phyloP scores from a whole-genome alignment of 2,888 invertebrate genomes.

The Lobophora halterata region DNA sequence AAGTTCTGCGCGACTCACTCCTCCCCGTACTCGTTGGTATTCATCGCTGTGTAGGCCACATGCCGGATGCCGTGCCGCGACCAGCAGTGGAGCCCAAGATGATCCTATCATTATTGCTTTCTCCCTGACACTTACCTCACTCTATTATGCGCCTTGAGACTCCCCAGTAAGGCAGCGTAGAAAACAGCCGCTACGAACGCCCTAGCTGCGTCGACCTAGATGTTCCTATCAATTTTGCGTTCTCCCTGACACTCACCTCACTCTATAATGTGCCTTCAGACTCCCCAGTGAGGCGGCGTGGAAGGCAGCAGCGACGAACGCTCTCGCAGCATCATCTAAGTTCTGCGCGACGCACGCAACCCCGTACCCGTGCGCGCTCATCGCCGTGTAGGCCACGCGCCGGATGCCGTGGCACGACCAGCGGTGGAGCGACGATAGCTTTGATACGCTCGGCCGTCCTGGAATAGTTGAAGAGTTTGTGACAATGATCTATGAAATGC shows the following conservation, averaged over 20 bases:
- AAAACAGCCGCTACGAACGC: too few relatives aligned
- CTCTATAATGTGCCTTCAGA: constrained; percentile 90
- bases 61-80: too few relatives aligned
- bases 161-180: too few relatives aligned
- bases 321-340: constrained; percentile 85
- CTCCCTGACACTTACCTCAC: too few relatives aligned
- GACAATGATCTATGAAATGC: too few relatives aligned
- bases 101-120: too few relatives aligned
- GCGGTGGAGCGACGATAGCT: constrained; percentile 60
- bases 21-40: too few relatives aligned
- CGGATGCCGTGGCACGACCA: constrained; percentile 88
- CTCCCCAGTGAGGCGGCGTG: constrained; percentile 89
- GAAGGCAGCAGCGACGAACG: constrained; percentile 84
- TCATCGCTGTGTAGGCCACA: too few relatives aligned
- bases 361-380: constrained; percentile 89
- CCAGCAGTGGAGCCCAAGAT: too few relatives aligned
- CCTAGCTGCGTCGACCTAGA: too few relatives aligned
- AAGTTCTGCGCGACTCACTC: too few relatives aligned
- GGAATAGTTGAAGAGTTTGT: not conserved
- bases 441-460: constrained; percentile 40
- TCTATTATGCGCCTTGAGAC: too few relatives aligned
- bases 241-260: constrained; percentile 75
- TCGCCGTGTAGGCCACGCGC: constrained; percentile 87
- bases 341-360: constrained; percentile 94
- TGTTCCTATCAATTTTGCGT: not conserved